Conservation (phyloP, 2,113 vertebrate species). For the Gorsachius goisagi region DNA sequence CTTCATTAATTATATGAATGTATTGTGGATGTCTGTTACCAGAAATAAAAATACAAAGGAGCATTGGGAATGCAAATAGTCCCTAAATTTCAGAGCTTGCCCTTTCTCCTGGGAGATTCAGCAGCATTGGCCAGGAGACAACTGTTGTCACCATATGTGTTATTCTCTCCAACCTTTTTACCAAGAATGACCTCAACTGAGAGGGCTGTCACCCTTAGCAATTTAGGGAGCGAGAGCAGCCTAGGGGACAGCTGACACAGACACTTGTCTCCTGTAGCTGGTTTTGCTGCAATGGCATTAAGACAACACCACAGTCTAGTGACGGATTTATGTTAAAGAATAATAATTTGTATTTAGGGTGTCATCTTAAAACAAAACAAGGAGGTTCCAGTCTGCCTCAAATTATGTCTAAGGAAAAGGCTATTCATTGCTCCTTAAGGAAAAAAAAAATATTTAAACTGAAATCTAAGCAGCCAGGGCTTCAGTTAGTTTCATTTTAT, state of each 20-base stretch:
- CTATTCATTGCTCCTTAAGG: background rate
- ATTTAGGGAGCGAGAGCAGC: background rate
- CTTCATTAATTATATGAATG: background rate
- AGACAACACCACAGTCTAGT: background rate
- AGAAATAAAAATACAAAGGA: background rate
- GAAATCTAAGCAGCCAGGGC: background rate
- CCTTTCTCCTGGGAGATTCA: background rate
- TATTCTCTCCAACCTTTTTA: background rate
- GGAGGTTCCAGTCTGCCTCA: background rate
- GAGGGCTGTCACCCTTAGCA: background rate
- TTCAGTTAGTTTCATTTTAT: background rate
- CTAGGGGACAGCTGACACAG: background rate
- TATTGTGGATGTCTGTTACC: fast-evolving
- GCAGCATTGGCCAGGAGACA: background rate
- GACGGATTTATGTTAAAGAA: background rate
- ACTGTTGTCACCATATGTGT: background rate
- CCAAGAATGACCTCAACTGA: background rate
- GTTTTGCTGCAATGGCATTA: background rate
- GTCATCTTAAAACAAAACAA: background rate
- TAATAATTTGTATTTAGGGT: background rate
- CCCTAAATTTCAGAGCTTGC: background rate
- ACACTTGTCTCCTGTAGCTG: background rate
- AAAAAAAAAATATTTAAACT: background rate
- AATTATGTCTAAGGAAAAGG: background rate
- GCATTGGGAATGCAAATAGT: background rate